These are phyloP conservation scores for Tetragonisca angustula DNA, from an alignment of 2,888 invertebrate species.

Conservation along the genomic window DNA sequence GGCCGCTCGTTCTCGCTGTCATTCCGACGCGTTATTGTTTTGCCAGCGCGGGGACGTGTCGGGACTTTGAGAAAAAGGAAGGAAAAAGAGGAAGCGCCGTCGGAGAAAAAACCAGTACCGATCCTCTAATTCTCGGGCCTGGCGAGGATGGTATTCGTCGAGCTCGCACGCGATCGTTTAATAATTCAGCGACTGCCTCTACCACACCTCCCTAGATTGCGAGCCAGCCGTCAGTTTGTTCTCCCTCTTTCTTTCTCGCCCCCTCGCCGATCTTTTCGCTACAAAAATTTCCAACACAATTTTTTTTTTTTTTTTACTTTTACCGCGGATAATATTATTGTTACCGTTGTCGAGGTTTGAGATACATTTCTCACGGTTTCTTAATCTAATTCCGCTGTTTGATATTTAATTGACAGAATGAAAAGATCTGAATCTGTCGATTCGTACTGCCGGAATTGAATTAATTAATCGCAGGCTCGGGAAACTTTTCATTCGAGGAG, in stretches of 20 bases:
- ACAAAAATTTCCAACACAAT: not conserved
- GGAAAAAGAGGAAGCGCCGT: not conserved
- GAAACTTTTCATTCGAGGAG: no score
- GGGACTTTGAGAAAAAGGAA: slow-evolving; percentile 12
- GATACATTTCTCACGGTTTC: not conserved
- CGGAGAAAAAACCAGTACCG: not conserved
- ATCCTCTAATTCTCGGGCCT: slow-evolving; percentile 42
- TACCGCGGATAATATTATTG: not conserved
- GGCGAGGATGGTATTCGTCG: slow-evolving; percentile 11
- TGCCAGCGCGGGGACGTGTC: slow-evolving; percentile 13
- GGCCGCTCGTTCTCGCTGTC: slow-evolving; percentile 63
- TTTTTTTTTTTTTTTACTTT: not conserved
- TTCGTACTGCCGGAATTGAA: no score
- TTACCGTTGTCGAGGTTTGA: not conserved
- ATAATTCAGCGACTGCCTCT: slow-evolving; percentile 41
- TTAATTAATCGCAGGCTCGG: no score
- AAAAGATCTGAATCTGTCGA: not conserved
- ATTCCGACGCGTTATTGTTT: slow-evolving; percentile 66
- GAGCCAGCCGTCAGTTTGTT: not conserved
- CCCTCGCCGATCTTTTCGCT: not conserved
- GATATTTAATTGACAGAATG: not conserved
- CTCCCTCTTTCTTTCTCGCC: no score
- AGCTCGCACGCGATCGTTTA: slow-evolving; percentile 39
- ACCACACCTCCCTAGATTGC: not conserved
- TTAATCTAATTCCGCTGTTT: not conserved